Evolutionary conservation across 1,140 invertebrate genomes (phyloP), one percentile per base, ranked within the genome.

Genomic region (Panonychus citri): DNA sequence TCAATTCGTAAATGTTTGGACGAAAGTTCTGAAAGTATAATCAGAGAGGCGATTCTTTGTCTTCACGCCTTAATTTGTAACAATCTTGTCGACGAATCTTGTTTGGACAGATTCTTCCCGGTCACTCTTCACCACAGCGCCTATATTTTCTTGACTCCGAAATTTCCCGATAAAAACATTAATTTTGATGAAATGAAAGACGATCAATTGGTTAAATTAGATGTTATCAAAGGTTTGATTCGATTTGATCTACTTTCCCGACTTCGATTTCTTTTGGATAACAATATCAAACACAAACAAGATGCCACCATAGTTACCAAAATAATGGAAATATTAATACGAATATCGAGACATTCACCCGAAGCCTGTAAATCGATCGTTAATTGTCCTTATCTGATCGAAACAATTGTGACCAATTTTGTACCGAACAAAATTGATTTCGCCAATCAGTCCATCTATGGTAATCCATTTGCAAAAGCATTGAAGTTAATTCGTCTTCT

Each of bases 61-160:
- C 21, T 62, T 15, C 57, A 56, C n/a, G 55, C 51, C n/a, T 39
- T 62, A 12, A 19, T 62, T 8, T 62, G 60, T 30, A 62, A 62
- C 30, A 62, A 61, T 12, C 21, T 49, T 4, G 24, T 49, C 24
- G 60, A 62, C 50, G 60, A 62, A 48, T 1, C 58, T 1, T 57
- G 43, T 54, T 21, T 62, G 4, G 60, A 62, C 34, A 40, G 60
- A 34, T 43, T 61, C 3, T 57, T 39, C 30, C 53, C 21, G 21
- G 59, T 25, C n/a, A 54, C 15, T 30, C 19, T 37, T n/a, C 19
- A 53, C 42, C 30, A 21, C 17, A 13, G 7, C 17, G 13, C 26
- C 19, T 51, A 27, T 26, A 8, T 28, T 15, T 51, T 27, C 25
- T 12, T 51, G 10, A 51, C 26, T 49, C 10, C 42, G 21, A 46